Evolutionary conservation across 2,797 vertebrate species (phyloP).

Genomic region (Melanogrammus aeglefinus): DNA sequence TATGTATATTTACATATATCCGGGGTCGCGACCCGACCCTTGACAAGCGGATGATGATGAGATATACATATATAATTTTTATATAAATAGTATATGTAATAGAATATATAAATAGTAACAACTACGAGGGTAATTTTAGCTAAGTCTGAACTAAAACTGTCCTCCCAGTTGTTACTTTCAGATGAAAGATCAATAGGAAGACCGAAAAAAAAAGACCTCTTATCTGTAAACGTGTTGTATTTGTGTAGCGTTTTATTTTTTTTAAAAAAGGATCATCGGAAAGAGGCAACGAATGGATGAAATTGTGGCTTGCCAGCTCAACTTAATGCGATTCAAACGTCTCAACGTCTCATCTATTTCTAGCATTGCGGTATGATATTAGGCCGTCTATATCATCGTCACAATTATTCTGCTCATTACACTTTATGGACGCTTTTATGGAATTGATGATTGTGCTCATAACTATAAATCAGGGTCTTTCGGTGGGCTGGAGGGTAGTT

Average conservation of each 20-base stretch:
- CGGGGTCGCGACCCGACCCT: too few species aligned
- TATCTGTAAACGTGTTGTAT: neutral
- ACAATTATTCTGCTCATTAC: constrained; percentile 43
- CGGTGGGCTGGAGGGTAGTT: neutral
- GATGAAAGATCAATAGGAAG: neutral
- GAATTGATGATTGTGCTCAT: constrained; percentile 48
- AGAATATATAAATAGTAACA: too few species aligned
- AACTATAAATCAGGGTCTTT: constrained; percentile 24
- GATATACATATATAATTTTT: too few species aligned
- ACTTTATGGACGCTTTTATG: constrained; percentile 54
- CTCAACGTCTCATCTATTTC: neutral
- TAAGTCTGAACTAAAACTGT: neutral
- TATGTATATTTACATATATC: too few species aligned
- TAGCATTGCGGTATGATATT: neutral
- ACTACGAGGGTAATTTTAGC: too few species aligned
- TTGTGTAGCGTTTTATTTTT: neutral
- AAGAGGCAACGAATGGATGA: neutral
- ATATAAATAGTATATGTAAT: too few species aligned
- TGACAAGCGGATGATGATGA: too few species aligned
- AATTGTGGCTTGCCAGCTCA: neutral
- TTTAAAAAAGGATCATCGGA: neutral
- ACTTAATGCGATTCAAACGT: neutral
- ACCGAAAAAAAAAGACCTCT: neutral
- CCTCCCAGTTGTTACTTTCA: neutral
- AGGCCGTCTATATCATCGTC: constrained; percentile 28